phyloP scores from a whole-genome alignment of 2,797 vertebrate species.

The Hippocampus kuda region DNA sequence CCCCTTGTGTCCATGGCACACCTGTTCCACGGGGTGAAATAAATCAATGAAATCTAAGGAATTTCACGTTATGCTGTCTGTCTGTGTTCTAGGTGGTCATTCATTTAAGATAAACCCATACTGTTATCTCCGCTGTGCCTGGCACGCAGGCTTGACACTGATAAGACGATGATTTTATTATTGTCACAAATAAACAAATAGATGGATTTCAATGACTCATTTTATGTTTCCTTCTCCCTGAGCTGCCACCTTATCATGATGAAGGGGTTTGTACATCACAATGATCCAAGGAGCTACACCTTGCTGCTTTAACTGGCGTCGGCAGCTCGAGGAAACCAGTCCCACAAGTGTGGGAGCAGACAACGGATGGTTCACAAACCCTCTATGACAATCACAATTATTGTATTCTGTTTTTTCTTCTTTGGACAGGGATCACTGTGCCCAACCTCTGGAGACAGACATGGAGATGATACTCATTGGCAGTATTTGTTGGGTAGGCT shows the following conservation, averaged over 20 bases:
- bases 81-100: constrained; percentile 8
- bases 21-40: background rate
- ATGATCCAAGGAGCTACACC: background rate
- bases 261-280: background rate
- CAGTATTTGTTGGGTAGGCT: too few relatives aligned
- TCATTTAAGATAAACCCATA: constrained; percentile 25
- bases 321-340: too few relatives aligned
- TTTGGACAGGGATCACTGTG: too few relatives aligned
- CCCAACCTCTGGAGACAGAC: too few relatives aligned
- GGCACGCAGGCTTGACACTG: constrained; percentile 50
- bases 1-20: background rate
- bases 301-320: background rate
- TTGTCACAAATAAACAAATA: constrained; percentile 43
- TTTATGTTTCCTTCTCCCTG: background rate
- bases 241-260: background rate
- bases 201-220: constrained; percentile 1
- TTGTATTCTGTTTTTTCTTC: too few relatives aligned
- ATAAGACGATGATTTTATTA: constrained; percentile 64
- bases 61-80: constrained; percentile 14
- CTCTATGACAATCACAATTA: too few relatives aligned
- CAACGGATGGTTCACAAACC: too few relatives aligned
- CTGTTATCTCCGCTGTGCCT: constrained; percentile 55
- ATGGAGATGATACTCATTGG: too few relatives aligned
- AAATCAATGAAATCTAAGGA: background rate
- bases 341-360: too few relatives aligned